Percentiles rank a stretch among this genome's conserved stretches.
These are phyloP conservation scores for Temnothorax longispinosus DNA, from an alignment of 1,140 invertebrate species.

Conservation along the genomic window DNA sequence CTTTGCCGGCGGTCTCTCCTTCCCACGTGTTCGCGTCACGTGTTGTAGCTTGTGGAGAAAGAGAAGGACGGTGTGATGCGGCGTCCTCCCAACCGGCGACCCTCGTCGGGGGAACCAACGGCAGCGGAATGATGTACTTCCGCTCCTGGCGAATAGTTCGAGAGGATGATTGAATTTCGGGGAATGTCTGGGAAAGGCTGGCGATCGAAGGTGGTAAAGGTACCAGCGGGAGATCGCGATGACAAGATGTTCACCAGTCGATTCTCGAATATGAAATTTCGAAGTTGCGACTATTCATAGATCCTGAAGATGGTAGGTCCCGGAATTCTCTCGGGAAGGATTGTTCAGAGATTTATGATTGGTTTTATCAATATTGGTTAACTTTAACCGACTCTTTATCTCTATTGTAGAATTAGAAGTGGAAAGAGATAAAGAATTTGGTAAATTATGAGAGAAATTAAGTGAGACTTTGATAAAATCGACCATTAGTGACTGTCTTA, in stretches of 20 bases:
- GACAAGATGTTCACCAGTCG: neutral
- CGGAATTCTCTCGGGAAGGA: neutral
- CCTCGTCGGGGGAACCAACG: slow-evolving; percentile 50
- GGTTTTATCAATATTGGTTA: slow-evolving; percentile 9
- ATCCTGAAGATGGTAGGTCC: neutral
- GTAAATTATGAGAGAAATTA: slow-evolving; percentile 20
- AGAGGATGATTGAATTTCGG: slow-evolving; percentile 56
- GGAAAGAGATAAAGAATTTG: neutral
- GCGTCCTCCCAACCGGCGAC: slow-evolving; percentile 49
- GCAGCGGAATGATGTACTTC: slow-evolving; percentile 67
- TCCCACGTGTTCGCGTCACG: slow-evolving; percentile 68
- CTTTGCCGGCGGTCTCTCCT: slow-evolving; percentile 52
- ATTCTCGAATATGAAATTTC: slow-evolving; percentile 41
- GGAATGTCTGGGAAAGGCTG: neutral
- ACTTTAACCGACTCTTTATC: slow-evolving; percentile 15
- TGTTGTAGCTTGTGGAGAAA: slow-evolving; percentile 30
- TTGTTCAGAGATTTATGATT: neutral
- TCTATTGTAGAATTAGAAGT: neutral
- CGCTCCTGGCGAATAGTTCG: slow-evolving; percentile 51
- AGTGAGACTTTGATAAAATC: slow-evolving; percentile 3
- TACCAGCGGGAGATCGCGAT: neutral
- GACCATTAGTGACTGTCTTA: neutral
- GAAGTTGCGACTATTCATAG: neutral
- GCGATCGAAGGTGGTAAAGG: neutral
- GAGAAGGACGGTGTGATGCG: slow-evolving; percentile 2